These are phyloP conservation scores for Corvus cornix DNA, from an alignment of 2,113 vertebrate species.

Conservation along the genomic window DNA sequence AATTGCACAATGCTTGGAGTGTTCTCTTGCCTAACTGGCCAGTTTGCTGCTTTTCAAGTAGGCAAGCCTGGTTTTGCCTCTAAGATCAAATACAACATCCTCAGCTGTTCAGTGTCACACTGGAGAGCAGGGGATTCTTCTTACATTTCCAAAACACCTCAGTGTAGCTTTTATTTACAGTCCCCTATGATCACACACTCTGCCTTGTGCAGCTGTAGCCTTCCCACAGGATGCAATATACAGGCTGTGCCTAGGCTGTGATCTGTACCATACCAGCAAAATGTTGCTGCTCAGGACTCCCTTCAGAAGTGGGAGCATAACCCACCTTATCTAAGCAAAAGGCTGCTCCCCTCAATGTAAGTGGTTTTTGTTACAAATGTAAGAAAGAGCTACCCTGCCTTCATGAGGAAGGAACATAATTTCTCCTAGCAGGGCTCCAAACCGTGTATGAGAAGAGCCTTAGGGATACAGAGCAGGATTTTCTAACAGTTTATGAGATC, in stretches of 20 bases:
- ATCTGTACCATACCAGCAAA: neutral
- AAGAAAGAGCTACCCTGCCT: neutral
- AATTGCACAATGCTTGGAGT: neutral
- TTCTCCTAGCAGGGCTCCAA: neutral
- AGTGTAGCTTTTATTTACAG: neutral
- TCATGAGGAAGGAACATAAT: neutral
- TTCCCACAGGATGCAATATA: neutral
- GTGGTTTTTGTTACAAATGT: neutral
- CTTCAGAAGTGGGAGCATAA: neutral
- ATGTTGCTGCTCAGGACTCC: neutral
- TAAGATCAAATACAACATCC: neutral
- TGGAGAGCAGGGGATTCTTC: neutral
- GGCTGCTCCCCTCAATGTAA: neutral
- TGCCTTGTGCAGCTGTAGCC: neutral
- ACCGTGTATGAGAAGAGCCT: accelerated
- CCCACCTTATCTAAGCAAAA: neutral
- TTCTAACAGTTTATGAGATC: neutral
- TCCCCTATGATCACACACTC: accelerated
- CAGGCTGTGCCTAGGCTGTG: neutral
- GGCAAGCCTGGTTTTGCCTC: neutral
- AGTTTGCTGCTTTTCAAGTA: neutral
- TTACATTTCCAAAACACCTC: neutral
- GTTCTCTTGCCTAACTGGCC: neutral
- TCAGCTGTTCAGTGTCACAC: neutral
- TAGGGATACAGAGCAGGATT: neutral